These are phyloP conservation scores for Bilobella aurantiaca DNA, from an alignment of 1,140 invertebrate species.

Conservation along the genomic window DNA sequence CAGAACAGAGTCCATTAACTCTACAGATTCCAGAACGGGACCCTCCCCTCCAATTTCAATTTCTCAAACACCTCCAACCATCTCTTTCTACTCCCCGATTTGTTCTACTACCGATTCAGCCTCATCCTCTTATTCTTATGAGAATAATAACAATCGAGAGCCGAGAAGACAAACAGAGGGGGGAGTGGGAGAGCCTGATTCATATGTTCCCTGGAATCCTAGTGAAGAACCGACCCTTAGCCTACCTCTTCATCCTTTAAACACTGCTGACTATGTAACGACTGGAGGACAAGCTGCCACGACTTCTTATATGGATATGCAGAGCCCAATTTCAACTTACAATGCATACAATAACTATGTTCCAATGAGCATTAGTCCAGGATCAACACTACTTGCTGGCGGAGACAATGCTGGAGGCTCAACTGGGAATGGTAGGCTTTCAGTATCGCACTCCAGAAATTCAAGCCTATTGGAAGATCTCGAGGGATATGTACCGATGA, in stretches of 20 bases:
- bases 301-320: conserved; percentile 47
- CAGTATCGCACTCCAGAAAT: conserved; percentile 39
- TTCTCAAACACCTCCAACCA: conserved; percentile 14
- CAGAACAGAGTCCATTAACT: conserved; percentile 25
- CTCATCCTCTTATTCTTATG: conserved; percentile 54
- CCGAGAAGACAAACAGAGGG: conserved; percentile 15
- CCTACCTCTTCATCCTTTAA: conserved; percentile 29
- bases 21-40: conserved; percentile 4
- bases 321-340: conserved; percentile 41
- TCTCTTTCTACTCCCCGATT: conserved; percentile 20
- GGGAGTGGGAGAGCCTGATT: conserved; percentile 49
- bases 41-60: conserved; percentile 23
- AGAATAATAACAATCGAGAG: conserved; percentile 33
- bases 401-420: conserved; percentile 3
- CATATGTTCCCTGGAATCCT: conserved; percentile 45
- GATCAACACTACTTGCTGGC: conserved; percentile 22
- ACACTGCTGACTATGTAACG: conserved; percentile 32
- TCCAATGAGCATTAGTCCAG: conserved; percentile 51
- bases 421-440: conserved; percentile 34
- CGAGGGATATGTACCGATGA: conserved; percentile 56
- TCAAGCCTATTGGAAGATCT: conserved; percentile 42
- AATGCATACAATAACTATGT: conserved; percentile 43
- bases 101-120: conserved; percentile 35
- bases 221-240: conserved; percentile 19
- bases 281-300: conserved; percentile 14